Base-by-base conservation (phyloP, 2,113 vertebrate genomes). In the Leucopsar rothschildi region DNA sequence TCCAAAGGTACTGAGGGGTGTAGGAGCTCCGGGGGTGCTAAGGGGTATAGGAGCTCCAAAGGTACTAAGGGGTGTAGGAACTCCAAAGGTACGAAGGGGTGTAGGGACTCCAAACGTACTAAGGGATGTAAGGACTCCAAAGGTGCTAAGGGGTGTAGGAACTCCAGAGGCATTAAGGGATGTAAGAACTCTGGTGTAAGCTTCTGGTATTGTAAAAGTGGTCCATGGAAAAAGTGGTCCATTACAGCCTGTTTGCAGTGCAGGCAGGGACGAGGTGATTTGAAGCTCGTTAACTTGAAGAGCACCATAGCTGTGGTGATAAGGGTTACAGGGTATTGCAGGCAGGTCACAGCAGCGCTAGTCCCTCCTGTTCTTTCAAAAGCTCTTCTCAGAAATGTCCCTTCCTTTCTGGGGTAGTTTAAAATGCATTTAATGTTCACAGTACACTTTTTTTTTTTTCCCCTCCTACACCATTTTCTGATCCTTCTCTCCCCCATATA, bases 1-100 rank as follows among this genome's bases (percentile, higher is more conserved):
- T 53, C 98, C 99, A 93, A 99, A 99, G 99, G 88, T 37, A 37
- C 37, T 37, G 9, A 37, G 37, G 37, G 37, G 37, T 37, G 37
- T 37, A 37, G 37, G 37, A 37, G 9, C 37, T 37, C 37, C 37
- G 9, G 9, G 9, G 37, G 37, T 37, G 9, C 37, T 37, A 37
- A 37, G 37, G 37, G 37, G 37, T 37, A 9, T 37, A 37, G 37
- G 37, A 37, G 8, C 37, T 37, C 37, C 37, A 37, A 37, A 37
- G 37, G 37, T 37, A 9, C 37, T 37, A 37, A 37, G 37, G 37
- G 37, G 9, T 37, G 9, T 8, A 37, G 37, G 37, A 37, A 37
- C 37, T 37, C 37, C 37, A 37, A 37, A 37, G 37, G 37, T 37
- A 37, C 9, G 8, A 37, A 37, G 37, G 37, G 37, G 37, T 37